Base-by-base conservation (phyloP, 2,113 vertebrate species). In the Gulo gulo region DNA sequence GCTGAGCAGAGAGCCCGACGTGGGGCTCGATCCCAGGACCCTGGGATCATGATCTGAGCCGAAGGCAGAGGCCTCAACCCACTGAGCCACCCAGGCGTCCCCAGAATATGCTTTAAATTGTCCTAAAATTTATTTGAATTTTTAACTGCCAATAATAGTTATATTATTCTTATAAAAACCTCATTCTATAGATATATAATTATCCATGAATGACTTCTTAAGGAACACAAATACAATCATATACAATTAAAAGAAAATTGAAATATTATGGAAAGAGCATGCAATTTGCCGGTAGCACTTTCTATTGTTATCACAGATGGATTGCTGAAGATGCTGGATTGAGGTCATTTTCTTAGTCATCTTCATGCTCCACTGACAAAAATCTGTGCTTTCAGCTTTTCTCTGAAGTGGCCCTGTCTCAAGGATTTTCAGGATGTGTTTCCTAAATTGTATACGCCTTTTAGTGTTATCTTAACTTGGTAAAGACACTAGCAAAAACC, bases 341-440 rank as follows among this genome's bases (percentile, higher is more conserved):
- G 61, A 93, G 87, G 39, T 90, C 89, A 95, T 89, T 95, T 89
- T 71, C 61, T 61, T 55, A 29, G 29, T 94, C 39, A 87, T 87
- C 74, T 82, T 95, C 84, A 87, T 92, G 74, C 45, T 93, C 93
- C 87, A 81, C 52, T 95, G 83, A 86, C 74, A 92, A 50, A 94
- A 97, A 81, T 67, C 67, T 88, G 83, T 81, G 78, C 79, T 96
- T 83, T 87, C 50, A 80, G 63, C 63, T 94, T 79, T 47, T 7
- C 31, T 91, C 34, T 73, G 47, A 24, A 73, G 65, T 57, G 23
- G 13, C 26, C 42, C 15, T 45, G 3, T 88, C 36, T 95, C 55
- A 96, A 92, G 82, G 83, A 94, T 61, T 93, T 47, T 89, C 23
- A 69, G 24, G 21, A 45, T 88, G 36, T 81, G 15, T 88, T 80